Base-by-base conservation (phyloP, 2,797 vertebrate genomes). In the Lagorchestes hirsutus region DNA sequence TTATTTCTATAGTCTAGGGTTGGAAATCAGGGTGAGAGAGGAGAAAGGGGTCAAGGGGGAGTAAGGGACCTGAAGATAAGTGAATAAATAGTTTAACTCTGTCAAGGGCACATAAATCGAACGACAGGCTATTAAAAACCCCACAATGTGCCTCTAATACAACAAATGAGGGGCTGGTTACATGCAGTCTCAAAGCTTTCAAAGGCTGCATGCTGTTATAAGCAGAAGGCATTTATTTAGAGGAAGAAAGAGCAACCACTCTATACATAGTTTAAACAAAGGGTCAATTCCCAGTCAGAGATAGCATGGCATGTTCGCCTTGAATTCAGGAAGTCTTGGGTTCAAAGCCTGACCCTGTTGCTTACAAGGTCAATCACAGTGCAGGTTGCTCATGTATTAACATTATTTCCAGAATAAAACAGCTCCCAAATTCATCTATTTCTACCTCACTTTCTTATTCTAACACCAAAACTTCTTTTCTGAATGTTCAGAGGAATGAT, bases 101-200 rank as follows among this genome's bases (percentile, higher is more conserved):
- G 14, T 92, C 56, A 95, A 82, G 90, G 13, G 11, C 50, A 92
- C 57, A 92, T 92, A 40, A 94, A 82, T 55, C 24, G 18, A 93
- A 92, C 8, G 46, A 92, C 0, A 95, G 90, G 55, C 31, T 57
- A 94, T 12, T 46, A 82, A 67, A n/a, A 9, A 34, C 14, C 57
- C 90, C 24, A 4, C 58, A 87, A 93, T 62, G 55, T 67, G 40
- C 40, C 94, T 92, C 40, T 34, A n/a, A 34, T 11, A 6, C 24
- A 50, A 27, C 40, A 50, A 82, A 50, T 91, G 22, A 91, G 34
- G 24, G 1, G 22, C 4, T 22, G 55, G 46, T 14, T 12, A 9
- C 57, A 82, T 9, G 0, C 14, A 95, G 91, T 46, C n/a, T 52
- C 55, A 91, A 31, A 93, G 50, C 29, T 55, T 34, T 93, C 1